phyloP scores from a whole-genome alignment of 1,140 invertebrate species.

The Venturia canescens region DNA sequence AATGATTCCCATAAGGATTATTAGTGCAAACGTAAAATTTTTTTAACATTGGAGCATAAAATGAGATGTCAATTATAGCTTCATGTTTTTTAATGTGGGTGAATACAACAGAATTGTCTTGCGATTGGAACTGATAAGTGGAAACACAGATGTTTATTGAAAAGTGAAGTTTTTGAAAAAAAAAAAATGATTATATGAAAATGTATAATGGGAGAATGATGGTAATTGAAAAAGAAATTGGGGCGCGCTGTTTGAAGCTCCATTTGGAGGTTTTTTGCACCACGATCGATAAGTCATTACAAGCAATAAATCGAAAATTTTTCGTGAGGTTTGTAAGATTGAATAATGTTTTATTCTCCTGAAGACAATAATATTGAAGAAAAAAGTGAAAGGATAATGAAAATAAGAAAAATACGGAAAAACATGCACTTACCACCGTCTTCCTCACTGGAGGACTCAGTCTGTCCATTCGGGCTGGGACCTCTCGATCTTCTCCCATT shows the following conservation, averaged over 20 bases:
- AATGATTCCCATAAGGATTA: neutral
- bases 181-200: neutral
- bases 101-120: slow-evolving; percentile 14
- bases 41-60: slow-evolving; percentile 11
- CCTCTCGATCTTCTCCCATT: slow-evolving; percentile 92
- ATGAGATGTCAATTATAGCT: no score
- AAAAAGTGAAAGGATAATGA: no score
- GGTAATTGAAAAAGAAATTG: slow-evolving; percentile 45
- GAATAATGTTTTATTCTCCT: no score
- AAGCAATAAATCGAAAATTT: neutral
- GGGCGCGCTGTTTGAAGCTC: slow-evolving; percentile 62
- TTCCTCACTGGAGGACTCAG: slow-evolving; percentile 88
- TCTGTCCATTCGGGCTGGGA: slow-evolving; percentile 91
- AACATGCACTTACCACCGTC: slow-evolving; percentile 82
- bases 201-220: no score
- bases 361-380: no score
- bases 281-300: slow-evolving; percentile 31
- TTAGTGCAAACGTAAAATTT: neutral
- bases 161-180: slow-evolving; percentile 31
- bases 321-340: neutral
- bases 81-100: no score
- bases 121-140: neutral
- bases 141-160: neutral
- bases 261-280: slow-evolving; percentile 18
- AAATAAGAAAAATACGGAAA: slow-evolving; percentile 29